Conservation (phyloP, 53 echinoderm and acorn worm genomes). For the Crossaster papposus region DNA sequence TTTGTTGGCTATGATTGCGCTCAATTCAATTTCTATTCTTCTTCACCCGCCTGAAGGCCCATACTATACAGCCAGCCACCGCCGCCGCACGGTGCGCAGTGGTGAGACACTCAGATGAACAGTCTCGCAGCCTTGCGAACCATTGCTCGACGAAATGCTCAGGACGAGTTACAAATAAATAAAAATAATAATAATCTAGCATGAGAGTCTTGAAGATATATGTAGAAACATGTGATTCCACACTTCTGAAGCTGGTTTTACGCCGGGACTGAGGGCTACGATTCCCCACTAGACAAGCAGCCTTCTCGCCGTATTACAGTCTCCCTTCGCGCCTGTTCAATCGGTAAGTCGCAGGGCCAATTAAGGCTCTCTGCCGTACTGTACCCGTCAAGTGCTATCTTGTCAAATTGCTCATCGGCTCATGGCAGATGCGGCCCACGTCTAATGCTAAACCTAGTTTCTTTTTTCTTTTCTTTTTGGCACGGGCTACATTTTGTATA, state of each 20-base stretch:
- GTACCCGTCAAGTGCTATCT: constrained; percentile 48
- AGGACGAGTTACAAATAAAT: neutral
- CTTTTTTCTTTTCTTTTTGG: no score
- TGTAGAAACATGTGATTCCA: constrained; percentile 54
- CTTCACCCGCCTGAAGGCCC: constrained; percentile 46
- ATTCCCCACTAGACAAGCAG: neutral
- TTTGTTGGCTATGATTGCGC: constrained; percentile 59
- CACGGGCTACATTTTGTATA: neutral
- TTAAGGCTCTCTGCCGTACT: constrained; percentile 24
- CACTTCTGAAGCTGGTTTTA: constrained; percentile 31
- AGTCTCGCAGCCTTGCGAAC: no score
- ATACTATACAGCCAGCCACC: constrained; percentile 18
- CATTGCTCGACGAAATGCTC: neutral
- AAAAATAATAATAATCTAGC: neutral
- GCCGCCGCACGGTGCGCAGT: neutral
- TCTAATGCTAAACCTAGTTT: no score
- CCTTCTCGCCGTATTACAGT: neutral
- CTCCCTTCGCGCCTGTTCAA: neutral
- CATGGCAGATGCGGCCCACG: constrained; percentile 37
- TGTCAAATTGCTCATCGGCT: constrained; percentile 50
- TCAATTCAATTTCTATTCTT: constrained; percentile 65
- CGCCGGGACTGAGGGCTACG: neutral
- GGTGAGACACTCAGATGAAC: no score
- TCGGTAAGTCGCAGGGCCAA: constrained; percentile 49
- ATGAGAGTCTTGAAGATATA: neutral